A percentile compares a stretch with the other conserved stretches of the same genome.
phyloP scores from a whole-genome alignment of 2,113 vertebrate genomes.

The Syngnathus floridae region DNA sequence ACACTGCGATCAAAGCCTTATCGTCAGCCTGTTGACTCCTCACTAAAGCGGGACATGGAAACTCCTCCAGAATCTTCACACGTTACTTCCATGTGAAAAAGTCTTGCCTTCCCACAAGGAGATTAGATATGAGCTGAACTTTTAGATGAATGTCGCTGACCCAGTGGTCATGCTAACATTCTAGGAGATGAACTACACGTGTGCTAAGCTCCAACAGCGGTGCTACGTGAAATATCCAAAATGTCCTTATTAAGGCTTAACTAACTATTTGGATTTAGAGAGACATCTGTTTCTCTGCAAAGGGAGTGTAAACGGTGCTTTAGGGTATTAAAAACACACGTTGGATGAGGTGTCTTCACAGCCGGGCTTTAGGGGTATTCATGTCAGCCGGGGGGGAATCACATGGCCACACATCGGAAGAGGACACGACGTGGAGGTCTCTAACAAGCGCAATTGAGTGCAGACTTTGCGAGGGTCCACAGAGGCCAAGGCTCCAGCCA shows the following conservation, averaged over 20 bases:
- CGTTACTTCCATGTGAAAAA: not conserved
- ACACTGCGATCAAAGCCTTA: not conserved
- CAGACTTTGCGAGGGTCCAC: slow-evolving; percentile 15
- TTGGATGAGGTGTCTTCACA: not conserved
- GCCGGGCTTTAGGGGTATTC: slow-evolving; percentile 4
- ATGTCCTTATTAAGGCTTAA: not conserved
- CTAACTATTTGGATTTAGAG: not conserved
- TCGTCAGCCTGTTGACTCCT: not conserved
- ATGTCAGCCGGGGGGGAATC: slow-evolving; percentile 5
- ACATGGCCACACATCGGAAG: slow-evolving; percentile 20
- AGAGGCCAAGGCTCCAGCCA: slow-evolving; percentile 17
- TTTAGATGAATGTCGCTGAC: not conserved
- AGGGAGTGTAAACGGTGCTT: slow-evolving; percentile 1
- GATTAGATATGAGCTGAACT: not conserved
- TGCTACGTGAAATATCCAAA: not conserved
- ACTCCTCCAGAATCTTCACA: not conserved
- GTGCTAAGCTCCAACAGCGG: not conserved
- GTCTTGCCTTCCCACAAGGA: not conserved
- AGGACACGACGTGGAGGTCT: slow-evolving; percentile 16
- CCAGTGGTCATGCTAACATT: not conserved
- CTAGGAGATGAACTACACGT: not conserved
- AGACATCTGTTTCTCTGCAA: slow-evolving; percentile 2
- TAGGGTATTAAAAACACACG: slow-evolving; percentile 8
- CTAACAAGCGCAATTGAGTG: slow-evolving; percentile 26
- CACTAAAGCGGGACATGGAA: not conserved